Evolutionary conservation across 2,797 vertebrate genomes (phyloP).

Genomic region (Psittacula derbiana): DNA sequence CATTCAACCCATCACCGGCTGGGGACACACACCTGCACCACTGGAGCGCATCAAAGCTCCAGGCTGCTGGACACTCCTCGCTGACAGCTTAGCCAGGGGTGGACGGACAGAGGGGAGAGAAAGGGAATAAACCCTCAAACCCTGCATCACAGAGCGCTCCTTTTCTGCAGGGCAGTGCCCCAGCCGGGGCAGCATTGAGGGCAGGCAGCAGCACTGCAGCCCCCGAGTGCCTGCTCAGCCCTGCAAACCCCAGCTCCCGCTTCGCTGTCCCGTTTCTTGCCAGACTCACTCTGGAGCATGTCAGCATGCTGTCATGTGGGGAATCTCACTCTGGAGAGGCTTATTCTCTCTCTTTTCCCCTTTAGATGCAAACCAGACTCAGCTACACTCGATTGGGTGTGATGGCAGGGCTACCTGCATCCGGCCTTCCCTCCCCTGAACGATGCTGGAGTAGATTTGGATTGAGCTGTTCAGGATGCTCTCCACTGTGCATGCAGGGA

Average conservation of each 20-base stretch:
- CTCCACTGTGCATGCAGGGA: rapidly evolving
- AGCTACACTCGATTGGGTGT: background rate
- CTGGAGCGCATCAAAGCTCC: rapidly evolving
- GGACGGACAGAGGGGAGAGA: rapidly evolving
- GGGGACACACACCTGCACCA: background rate
- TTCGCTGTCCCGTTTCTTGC: background rate
- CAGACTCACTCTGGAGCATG: conserved; percentile 13
- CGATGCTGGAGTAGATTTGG: rapidly evolving
- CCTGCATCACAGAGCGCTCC: background rate
- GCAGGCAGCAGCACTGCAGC: background rate
- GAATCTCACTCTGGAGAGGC: conserved; percentile 38
- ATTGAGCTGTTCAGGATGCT: background rate
- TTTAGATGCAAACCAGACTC: conserved; percentile 47
- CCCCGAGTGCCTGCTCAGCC: background rate
- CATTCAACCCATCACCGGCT: rapidly evolving
- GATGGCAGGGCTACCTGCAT: conserved; percentile 34
- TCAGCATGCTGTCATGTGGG: conserved; percentile 45
- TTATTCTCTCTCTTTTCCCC: background rate
- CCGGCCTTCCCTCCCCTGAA: background rate
- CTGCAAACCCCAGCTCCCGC: conserved; percentile 1
- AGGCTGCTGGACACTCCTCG: background rate
- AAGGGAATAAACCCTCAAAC: rapidly evolving
- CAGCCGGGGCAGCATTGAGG: background rate
- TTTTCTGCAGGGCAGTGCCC: background rate
- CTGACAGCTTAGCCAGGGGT: background rate